Conservation (phyloP, 2,113 vertebrate species). For the Spizaetus ornatus region DNA sequence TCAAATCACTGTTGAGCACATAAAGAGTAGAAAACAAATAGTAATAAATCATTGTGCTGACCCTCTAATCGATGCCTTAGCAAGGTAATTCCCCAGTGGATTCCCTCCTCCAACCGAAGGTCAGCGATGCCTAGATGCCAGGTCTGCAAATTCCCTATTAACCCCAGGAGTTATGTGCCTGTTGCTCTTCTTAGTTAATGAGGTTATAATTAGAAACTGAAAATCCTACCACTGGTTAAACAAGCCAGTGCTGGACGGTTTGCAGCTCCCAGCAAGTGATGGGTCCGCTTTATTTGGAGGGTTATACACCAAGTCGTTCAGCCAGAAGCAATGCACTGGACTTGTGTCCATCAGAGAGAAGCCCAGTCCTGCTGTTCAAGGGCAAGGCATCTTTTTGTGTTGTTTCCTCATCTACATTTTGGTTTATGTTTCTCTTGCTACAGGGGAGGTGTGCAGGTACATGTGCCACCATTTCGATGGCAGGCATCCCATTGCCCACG, state of each 20-base stretch:
- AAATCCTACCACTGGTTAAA: not conserved
- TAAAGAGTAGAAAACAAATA: not conserved
- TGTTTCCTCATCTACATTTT: not conserved
- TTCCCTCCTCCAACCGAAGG: not conserved
- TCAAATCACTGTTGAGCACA: not conserved
- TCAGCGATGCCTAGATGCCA: not conserved
- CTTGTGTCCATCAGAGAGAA: not conserved
- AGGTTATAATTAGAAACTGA: not conserved
- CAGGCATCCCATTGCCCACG: not conserved
- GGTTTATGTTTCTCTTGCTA: not conserved
- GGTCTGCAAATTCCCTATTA: not conserved
- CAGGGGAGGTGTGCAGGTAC: not conserved
- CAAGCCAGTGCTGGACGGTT: not conserved
- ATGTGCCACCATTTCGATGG: not conserved
- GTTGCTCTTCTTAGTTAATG: conserved; percentile 8
- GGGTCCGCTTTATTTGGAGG: not conserved
- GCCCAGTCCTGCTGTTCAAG: not conserved
- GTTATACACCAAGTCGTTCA: not conserved
- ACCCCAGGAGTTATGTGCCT: not conserved
- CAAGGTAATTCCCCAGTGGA: not conserved
- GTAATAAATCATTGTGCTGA: not conserved
- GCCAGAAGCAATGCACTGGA: not conserved
- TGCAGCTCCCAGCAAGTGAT: not conserved
- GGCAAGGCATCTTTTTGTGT: not conserved
- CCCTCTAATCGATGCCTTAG: not conserved